phyloP scores from a whole-genome alignment of 1,140 invertebrate genomes.

The Hyposmocoma kahamanoa region DNA sequence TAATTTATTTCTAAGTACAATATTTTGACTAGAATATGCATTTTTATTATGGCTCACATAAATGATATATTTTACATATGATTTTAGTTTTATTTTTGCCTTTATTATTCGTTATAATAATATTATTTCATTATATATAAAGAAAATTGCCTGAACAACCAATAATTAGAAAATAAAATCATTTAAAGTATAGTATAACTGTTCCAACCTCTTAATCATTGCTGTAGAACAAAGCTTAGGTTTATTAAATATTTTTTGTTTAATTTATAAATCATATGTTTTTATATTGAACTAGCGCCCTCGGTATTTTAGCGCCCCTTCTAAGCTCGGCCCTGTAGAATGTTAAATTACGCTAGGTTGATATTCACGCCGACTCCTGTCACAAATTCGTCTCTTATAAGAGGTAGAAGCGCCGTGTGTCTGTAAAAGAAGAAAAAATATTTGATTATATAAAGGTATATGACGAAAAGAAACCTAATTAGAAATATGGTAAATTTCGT shows the following conservation, averaged over 20 bases:
- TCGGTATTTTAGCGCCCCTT: background rate
- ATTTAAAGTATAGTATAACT: background rate
- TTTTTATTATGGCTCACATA: no score
- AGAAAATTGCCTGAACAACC: no score
- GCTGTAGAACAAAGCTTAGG: background rate
- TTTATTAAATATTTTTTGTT: background rate
- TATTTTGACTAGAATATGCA: no score
- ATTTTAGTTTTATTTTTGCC: no score
- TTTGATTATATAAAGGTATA: no score
- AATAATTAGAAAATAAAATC: no score
- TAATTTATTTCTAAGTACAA: no score
- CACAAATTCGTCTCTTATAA: conserved; percentile 67
- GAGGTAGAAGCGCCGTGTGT: conserved; percentile 58
- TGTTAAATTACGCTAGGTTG: conserved; percentile 56
- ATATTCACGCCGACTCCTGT: conserved; percentile 67
- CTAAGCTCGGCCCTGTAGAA: background rate
- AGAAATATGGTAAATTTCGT: no score
- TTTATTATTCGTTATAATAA: no score
- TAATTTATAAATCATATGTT: background rate
- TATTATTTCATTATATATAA: no score
- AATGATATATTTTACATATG: no score
- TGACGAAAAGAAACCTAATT: no score
- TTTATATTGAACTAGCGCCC: background rate
- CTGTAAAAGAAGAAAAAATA: conserved; percentile 44
- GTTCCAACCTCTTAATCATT: background rate